A percentile compares a stretch with the other conserved stretches of the same genome.
These are phyloP conservation scores for Salvelinus fontinalis DNA, from an alignment of 2,113 vertebrate genomes.

Conservation along the genomic window DNA sequence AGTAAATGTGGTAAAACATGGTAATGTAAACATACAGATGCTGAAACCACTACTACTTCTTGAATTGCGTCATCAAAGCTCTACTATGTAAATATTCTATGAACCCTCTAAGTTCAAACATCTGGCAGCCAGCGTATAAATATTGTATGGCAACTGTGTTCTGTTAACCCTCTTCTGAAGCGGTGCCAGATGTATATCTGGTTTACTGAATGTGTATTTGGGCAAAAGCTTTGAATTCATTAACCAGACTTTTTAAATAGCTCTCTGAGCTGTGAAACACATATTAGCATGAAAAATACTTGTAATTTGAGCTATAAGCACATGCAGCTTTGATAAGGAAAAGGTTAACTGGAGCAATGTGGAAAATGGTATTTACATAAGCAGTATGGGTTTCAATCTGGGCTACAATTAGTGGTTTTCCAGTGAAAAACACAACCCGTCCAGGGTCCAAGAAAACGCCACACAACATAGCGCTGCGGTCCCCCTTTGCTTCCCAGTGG, in stretches of 20 bases:
- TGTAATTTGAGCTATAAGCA: slow-evolving; percentile 17
- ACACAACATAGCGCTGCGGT: slow-evolving; percentile 55
- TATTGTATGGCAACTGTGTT: neutral
- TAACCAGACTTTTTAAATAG: slow-evolving; percentile 4
- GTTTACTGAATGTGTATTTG: neutral
- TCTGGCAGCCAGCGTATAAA: neutral
- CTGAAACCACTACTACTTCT: neutral
- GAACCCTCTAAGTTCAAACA: neutral
- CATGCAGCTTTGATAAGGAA: slow-evolving; percentile 13
- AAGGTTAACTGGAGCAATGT: slow-evolving; percentile 46
- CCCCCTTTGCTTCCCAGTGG: slow-evolving; percentile 44
- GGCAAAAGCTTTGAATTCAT: neutral
- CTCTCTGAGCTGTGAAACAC: slow-evolving; percentile 22
- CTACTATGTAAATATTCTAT: neutral
- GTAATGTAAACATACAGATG: neutral
- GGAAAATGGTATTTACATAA: slow-evolving; percentile 54
- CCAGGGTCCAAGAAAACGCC: slow-evolving; percentile 52
- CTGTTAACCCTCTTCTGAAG: slow-evolving; percentile 9
- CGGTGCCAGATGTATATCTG: neutral
- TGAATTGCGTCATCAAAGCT: neutral
- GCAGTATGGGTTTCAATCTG: slow-evolving; percentile 46
- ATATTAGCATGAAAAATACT: neutral
- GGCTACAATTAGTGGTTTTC: slow-evolving; percentile 69
- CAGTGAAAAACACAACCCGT: slow-evolving; percentile 65
- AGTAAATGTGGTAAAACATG: neutral